phyloP scores from a whole-genome alignment of 2,113 vertebrate genomes.

The Dolichotis patagonum region DNA sequence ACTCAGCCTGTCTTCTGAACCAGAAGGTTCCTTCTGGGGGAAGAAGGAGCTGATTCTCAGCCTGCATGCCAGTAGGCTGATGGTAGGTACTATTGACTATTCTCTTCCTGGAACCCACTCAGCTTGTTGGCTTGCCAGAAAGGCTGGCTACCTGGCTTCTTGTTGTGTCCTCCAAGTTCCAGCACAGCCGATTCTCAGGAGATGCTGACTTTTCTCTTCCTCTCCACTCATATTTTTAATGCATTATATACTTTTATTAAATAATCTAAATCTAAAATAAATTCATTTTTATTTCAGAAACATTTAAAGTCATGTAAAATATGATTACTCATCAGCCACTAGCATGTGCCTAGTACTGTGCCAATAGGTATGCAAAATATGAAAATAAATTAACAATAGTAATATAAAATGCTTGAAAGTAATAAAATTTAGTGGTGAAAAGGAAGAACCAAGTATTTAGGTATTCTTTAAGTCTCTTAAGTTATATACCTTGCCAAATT shows the following conservation, averaged over 20 bases:
- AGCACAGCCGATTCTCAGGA: too few species aligned
- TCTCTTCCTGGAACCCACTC: too few species aligned
- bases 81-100: too few species aligned
- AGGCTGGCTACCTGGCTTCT: too few species aligned
- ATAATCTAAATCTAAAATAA: not conserved
- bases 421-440: not conserved
- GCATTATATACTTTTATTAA: not conserved
- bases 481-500: not conserved
- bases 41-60: too few species aligned
- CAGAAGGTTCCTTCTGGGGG: too few species aligned
- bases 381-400: not conserved
- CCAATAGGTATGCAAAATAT: not conserved
- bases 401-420: not conserved
- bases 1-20: too few species aligned
- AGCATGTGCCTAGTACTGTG: not conserved
- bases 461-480: slow-evolving; percentile 22
- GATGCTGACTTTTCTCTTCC: too few species aligned
- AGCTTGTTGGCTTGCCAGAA: too few species aligned
- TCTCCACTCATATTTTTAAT: not conserved
- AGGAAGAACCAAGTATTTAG: not conserved
- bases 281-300: slow-evolving; percentile 33
- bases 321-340: not conserved
- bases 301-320: not conserved
- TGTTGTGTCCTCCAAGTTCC: too few species aligned
- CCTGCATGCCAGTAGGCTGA: too few species aligned